phyloP scores from a whole-genome alignment of 2,113 vertebrate species.

The Gadus macrocephalus region DNA sequence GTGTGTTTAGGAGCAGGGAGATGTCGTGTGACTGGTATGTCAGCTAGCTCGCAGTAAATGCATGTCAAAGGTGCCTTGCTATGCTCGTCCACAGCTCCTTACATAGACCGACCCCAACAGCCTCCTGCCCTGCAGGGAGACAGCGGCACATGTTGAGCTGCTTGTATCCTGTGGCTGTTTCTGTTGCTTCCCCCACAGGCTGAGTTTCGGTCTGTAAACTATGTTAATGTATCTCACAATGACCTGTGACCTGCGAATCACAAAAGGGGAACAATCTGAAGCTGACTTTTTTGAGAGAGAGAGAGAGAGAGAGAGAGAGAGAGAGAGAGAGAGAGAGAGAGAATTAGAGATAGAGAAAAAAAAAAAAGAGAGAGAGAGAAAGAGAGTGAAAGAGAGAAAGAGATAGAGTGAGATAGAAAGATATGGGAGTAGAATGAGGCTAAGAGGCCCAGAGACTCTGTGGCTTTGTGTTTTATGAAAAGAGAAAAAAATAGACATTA shows the following conservation, averaged over 20 bases:
- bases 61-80: too few relatives aligned
- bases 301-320: neutral
- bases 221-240: neutral
- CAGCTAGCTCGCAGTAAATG: too few relatives aligned
- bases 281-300: neutral
- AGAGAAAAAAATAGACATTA: constrained; percentile 60
- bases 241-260: neutral
- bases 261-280: neutral
- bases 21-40: too few relatives aligned
- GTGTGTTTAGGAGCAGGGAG: too few relatives aligned
- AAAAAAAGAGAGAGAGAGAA: neutral
- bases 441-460: constrained; percentile 67
- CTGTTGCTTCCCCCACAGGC: neutral
- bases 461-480: constrained; percentile 75
- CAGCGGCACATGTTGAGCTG: too few relatives aligned
- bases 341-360: neutral
- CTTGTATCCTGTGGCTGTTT: too few relatives aligned
- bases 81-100: too few relatives aligned
- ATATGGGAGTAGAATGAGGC: constrained; percentile 11
- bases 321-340: neutral
- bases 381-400: neutral
- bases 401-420: neutral
- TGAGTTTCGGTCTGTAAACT: neutral
- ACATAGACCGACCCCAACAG: too few relatives aligned
- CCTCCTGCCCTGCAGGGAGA: too few relatives aligned